A percentile compares a stretch with the other conserved stretches of the same genome.
Conservation (phyloP, 2,113 vertebrate genomes). For the Poecilia latipinna region DNA sequence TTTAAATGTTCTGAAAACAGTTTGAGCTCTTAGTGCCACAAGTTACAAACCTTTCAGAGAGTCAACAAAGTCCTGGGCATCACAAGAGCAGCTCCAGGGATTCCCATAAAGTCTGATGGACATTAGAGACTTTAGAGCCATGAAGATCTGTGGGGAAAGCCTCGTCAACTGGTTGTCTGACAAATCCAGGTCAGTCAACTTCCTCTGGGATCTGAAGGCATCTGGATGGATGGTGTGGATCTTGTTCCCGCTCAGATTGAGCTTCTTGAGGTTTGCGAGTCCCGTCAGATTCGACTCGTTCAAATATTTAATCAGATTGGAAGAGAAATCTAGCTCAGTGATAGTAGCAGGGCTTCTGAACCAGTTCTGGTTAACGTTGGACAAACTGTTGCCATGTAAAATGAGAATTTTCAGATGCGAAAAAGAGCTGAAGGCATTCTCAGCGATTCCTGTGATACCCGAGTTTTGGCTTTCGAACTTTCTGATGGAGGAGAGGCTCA, state of each 20-base stretch:
- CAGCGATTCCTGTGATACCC: constrained; percentile 46
- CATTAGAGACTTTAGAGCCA: constrained; percentile 36
- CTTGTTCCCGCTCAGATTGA: constrained; percentile 66
- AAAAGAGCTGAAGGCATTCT: constrained; percentile 66
- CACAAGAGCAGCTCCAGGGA: constrained; percentile 80
- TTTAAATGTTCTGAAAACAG: not conserved
- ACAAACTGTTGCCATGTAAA: constrained; percentile 64
- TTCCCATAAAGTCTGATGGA: constrained; percentile 67
- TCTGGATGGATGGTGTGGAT: constrained; percentile 50
- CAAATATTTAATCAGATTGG: constrained; percentile 61
- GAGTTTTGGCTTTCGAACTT: constrained; percentile 52
- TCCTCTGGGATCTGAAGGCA: constrained; percentile 51
- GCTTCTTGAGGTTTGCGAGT: constrained; percentile 49
- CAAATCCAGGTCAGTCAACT: constrained; percentile 68
- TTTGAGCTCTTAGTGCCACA: too few relatives aligned
- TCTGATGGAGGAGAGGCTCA: constrained; percentile 59
- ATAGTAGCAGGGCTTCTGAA: constrained; percentile 58
- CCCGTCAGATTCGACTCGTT: constrained; percentile 18
- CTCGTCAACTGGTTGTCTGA: constrained; percentile 73
- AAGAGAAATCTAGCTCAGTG: constrained; percentile 46
- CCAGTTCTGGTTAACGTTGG: constrained; percentile 61
- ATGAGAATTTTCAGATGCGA: constrained; percentile 56
- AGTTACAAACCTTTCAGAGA: constrained; percentile 72
- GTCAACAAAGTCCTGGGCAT: constrained; percentile 56
- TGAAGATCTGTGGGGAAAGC: constrained; percentile 56